A percentile compares a stretch with the other conserved stretches of the same genome.
Evolutionary conservation across 2,113 vertebrate species (phyloP).

Genomic region (Agapornis roseicollis): DNA sequence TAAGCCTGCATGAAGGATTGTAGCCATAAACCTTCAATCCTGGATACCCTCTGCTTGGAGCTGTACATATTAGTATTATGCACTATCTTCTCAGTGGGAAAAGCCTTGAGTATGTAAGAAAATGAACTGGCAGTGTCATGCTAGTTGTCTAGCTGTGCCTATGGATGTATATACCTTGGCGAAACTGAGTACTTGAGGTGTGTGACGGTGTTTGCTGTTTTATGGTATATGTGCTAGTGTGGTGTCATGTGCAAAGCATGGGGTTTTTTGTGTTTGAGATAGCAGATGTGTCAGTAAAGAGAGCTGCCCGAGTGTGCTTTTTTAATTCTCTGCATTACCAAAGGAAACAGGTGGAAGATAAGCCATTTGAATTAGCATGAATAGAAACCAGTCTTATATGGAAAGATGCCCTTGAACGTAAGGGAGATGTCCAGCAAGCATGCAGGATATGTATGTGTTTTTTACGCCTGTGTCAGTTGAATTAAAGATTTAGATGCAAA

Average conservation of each 20-base stretch:
- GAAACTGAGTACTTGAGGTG: background rate
- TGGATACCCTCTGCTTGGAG: background rate
- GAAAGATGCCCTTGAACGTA: background rate
- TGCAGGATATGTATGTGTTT: background rate
- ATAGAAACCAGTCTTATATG: background rate
- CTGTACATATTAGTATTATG: no score
- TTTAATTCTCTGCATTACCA: background rate
- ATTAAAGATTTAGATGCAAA: background rate
- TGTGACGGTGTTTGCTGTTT: background rate
- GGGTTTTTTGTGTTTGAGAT: background rate
- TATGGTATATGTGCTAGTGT: background rate
- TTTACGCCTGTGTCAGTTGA: background rate
- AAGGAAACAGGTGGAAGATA: background rate
- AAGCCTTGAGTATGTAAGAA: background rate
- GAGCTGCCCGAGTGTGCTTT: background rate
- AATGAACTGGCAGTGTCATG: no score
- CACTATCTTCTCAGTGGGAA: background rate
- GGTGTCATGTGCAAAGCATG: background rate
- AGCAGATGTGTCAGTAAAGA: background rate
- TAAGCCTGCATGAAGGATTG: background rate
- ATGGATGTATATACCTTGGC: background rate
- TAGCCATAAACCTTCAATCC: background rate
- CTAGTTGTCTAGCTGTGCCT: background rate
- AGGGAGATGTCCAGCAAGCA: background rate
- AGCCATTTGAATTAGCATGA: background rate